phyloP scores from a whole-genome alignment of 2,113 vertebrate species.

The Tragelaphus buxtoni region DNA sequence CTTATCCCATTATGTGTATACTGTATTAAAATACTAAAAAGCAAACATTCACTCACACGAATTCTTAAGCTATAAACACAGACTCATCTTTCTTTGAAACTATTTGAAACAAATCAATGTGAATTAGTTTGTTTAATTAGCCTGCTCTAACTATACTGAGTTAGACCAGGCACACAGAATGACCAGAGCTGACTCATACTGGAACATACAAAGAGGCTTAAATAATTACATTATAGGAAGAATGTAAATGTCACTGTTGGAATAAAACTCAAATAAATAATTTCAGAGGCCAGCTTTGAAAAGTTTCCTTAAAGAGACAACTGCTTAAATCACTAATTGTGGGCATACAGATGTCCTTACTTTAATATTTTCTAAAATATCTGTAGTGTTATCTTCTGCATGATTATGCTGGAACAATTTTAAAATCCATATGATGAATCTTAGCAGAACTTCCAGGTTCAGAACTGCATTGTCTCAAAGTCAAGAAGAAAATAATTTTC shows the following conservation, averaged over 20 bases:
- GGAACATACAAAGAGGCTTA: neutral
- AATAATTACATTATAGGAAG: constrained; percentile 27
- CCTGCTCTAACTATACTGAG: neutral
- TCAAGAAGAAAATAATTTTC: neutral
- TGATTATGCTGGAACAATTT: neutral
- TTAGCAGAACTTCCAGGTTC: neutral
- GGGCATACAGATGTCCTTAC: neutral
- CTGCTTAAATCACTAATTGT: neutral
- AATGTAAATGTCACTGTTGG: neutral
- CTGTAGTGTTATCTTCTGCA: neutral
- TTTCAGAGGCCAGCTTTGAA: neutral
- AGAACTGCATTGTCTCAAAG: constrained; percentile 1
- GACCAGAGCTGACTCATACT: neutral
- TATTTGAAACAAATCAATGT: constrained; percentile 13
- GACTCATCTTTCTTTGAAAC: neutral
- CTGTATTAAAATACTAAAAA: neutral
- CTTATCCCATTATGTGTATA: neutral
- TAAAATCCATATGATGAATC: neutral
- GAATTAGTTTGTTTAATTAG: constrained; percentile 43
- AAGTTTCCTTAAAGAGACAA: neutral
- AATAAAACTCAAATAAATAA: constrained; percentile 37
- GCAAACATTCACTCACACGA: neutral
- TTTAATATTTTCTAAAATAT: neutral
- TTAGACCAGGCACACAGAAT: neutral
- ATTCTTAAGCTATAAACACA: neutral